phyloP scores from a whole-genome alignment of 2,797 vertebrate species.

The Vultur gryphus region DNA sequence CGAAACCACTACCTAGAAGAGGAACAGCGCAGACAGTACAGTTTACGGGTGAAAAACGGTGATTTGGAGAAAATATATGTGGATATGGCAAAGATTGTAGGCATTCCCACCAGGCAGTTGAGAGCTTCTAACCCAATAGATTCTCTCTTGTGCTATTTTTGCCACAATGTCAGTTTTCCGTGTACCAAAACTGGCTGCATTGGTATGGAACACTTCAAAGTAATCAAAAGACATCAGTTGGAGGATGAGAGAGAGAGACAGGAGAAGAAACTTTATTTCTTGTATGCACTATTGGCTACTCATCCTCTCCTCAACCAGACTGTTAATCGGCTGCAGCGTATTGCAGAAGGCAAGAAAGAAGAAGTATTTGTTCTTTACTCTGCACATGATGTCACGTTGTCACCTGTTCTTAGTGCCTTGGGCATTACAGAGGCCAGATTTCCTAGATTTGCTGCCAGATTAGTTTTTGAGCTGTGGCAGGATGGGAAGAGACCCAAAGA shows the following conservation, averaged over 20 bases:
- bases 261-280: slow-evolving; percentile 82
- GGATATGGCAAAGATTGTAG: slow-evolving; percentile 88
- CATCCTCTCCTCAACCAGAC: slow-evolving; percentile 93
- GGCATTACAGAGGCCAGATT: slow-evolving; percentile 88
- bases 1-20: slow-evolving; percentile 89
- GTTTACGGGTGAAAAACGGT: slow-evolving; percentile 79
- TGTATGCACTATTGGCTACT: slow-evolving; percentile 87
- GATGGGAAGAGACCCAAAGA: slow-evolving; percentile 77
- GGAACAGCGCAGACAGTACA: slow-evolving; percentile 92
- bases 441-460: slow-evolving; percentile 90
- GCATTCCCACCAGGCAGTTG: slow-evolving; percentile 84
- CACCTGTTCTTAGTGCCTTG: slow-evolving; percentile 90
- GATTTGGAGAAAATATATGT: slow-evolving; percentile 85
- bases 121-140: slow-evolving; percentile 93
- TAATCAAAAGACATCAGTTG: slow-evolving; percentile 90
- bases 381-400: slow-evolving; percentile 93
- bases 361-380: slow-evolving; percentile 88
- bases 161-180: slow-evolving; percentile 89
- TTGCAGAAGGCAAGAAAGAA: slow-evolving; percentile 75
- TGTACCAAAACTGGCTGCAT: slow-evolving; percentile 84
- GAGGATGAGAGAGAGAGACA: slow-evolving; percentile 88
- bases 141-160: slow-evolving; percentile 92
- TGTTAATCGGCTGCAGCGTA: slow-evolving; percentile 80
- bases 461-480: slow-evolving; percentile 95
- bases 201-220: slow-evolving; percentile 84